These are phyloP conservation scores for Spongilla lacustris DNA, from an alignment of 37 sponge, comb jelly and placozoan genomes.

Conservation along the genomic window DNA sequence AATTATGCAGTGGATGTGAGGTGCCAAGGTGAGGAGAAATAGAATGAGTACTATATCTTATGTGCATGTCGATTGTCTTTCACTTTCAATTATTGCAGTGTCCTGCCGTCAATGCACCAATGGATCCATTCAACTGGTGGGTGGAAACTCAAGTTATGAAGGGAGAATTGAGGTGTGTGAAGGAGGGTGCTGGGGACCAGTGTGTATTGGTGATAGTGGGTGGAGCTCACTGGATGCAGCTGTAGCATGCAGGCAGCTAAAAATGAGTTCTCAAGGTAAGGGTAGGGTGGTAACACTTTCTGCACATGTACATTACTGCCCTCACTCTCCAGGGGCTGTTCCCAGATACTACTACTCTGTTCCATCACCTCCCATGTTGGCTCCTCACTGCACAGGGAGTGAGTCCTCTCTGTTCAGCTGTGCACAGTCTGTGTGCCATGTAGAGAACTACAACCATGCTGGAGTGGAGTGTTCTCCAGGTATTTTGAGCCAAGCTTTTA, in stretches of 20 bases:
- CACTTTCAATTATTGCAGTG: neutral
- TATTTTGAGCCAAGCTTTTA: no score
- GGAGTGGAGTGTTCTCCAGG: no score
- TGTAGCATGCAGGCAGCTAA: neutral
- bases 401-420: neutral
- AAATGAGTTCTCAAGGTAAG: neutral
- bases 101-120: neutral
- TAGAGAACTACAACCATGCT: neutral
- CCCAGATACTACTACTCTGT: neutral
- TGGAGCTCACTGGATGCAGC: neutral
- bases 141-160: neutral
- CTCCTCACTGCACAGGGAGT: neutral
- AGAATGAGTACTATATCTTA: no score
- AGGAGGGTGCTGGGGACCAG: neutral
- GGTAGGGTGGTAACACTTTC: neutral
- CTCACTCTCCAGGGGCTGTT: neutral
- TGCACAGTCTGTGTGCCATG: neutral
- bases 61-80: neutral
- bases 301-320: neutral
- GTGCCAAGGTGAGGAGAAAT: neutral
- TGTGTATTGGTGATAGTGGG: neutral
- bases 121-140: neutral
- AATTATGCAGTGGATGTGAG: neutral
- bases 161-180: neutral
- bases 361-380: neutral